phyloP scores from a whole-genome alignment of 2,113 vertebrate genomes.

The Anguilla rostrata region DNA sequence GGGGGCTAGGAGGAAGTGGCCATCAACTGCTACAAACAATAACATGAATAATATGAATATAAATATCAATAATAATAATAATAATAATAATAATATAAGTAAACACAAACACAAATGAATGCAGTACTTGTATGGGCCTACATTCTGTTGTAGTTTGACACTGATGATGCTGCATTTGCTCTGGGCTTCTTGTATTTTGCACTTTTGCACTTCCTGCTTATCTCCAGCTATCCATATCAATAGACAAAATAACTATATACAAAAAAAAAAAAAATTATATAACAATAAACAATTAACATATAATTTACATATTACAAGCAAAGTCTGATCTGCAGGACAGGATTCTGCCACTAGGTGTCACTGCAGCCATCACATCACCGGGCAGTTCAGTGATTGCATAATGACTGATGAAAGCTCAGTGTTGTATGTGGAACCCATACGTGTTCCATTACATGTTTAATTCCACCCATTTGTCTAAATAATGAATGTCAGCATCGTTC shows the following conservation, averaged over 20 bases:
- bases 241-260: neutral
- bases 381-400: conserved; percentile 4
- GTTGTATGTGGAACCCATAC: neutral
- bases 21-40: too few species aligned
- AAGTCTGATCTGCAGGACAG: neutral
- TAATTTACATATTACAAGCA: neutral
- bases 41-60: too few species aligned
- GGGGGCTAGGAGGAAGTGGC: too few species aligned
- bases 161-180: too few species aligned
- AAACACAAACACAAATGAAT: too few species aligned
- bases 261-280: neutral
- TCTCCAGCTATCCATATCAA: neutral
- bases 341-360: conserved; percentile 56
- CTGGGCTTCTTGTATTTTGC: too few species aligned
- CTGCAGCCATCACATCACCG: conserved; percentile 30
- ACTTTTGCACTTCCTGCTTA: neutral
- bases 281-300: neutral
- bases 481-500: neutral
- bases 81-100: too few species aligned
- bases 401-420: neutral
- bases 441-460: neutral
- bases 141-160: too few species aligned
- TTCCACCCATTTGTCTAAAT: neutral
- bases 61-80: too few species aligned
- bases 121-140: too few species aligned